These are phyloP conservation scores for Drosophila yakuba DNA, from an alignment of 1,140 invertebrate genomes.

Conservation along the genomic window DNA sequence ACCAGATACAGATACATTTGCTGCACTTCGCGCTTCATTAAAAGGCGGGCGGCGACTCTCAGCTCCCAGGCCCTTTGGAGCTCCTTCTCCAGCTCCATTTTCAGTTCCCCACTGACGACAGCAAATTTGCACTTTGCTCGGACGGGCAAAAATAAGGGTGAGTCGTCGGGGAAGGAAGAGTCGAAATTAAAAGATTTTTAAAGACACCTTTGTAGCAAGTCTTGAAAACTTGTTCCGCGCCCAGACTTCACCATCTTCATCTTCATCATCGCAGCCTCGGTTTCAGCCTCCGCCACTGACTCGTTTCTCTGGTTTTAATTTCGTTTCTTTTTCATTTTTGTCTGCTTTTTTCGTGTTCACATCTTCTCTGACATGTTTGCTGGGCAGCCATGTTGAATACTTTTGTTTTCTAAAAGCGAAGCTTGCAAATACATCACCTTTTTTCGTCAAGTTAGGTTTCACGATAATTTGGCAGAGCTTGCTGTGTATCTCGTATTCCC, in stretches of 20 bases:
- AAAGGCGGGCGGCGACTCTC: conserved; percentile 80
- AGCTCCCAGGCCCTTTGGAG: conserved; percentile 8
- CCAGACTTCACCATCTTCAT: conserved; percentile 57
- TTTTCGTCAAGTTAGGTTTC: conserved; percentile 51
- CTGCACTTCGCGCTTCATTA: conserved; percentile 85
- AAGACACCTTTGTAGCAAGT: conserved; percentile 82
- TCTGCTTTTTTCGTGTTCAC: conserved; percentile 38
- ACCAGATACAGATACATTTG: conserved; percentile 55
- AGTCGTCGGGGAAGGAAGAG: conserved; percentile 47
- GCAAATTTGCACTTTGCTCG: conserved; percentile 74
- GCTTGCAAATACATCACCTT: conserved; percentile 41
- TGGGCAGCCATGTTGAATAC: conserved; percentile 81
- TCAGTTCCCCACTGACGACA: conserved; percentile 48
- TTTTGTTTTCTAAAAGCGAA: conserved; percentile 74
- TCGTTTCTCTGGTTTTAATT: conserved; percentile 50
- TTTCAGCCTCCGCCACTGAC: conserved; percentile 29
- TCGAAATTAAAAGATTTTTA: conserved; percentile 82
- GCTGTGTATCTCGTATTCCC: conserved; percentile 42
- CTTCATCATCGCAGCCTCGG: conserved; percentile 52
- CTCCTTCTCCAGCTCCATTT: conserved; percentile 31
- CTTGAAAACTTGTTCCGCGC: conserved; percentile 77
- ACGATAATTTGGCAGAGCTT: conserved; percentile 55
- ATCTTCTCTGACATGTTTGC: conserved; percentile 50
- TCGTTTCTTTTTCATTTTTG: conserved; percentile 26
- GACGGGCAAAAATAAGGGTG: conserved; percentile 12